These are phyloP conservation scores for Leptobrachium leishanense DNA, from an alignment of 2,113 vertebrate genomes.

Conservation along the genomic window DNA sequence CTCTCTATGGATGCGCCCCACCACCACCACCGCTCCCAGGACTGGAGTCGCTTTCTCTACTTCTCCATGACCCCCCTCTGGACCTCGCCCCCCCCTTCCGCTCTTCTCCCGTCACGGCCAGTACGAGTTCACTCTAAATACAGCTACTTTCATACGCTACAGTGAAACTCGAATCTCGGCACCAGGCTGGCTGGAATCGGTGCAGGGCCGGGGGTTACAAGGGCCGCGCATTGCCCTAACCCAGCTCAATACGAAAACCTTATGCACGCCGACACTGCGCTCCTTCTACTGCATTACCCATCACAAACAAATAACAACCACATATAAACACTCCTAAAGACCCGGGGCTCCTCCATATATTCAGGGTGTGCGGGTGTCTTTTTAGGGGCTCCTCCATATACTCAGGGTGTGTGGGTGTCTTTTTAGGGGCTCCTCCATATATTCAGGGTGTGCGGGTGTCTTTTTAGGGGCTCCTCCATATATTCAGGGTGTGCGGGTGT, in stretches of 20 bases:
- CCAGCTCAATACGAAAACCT: slow-evolving; percentile 66
- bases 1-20: slow-evolving; percentile 34
- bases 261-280: slow-evolving; percentile 11
- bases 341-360: too few relatives aligned
- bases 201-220: slow-evolving; percentile 66
- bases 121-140: slow-evolving; percentile 76
- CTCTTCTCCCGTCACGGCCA: slow-evolving; percentile 41
- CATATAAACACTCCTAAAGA: too few relatives aligned
- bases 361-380: too few relatives aligned
- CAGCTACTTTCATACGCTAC: slow-evolving; percentile 71
- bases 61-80: background rate
- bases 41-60: slow-evolving; percentile 27
- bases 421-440: too few relatives aligned
- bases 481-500: too few relatives aligned
- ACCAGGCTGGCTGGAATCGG: slow-evolving; percentile 87
- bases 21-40: slow-evolving; percentile 13
- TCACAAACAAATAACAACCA: background rate
- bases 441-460: too few relatives aligned
- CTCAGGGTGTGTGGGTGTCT: too few relatives aligned
- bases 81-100: slow-evolving; percentile 8
- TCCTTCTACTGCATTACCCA: background rate
- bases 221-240: slow-evolving; percentile 69
- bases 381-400: too few relatives aligned
- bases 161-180: slow-evolving; percentile 84
- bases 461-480: too few relatives aligned